Base-by-base conservation (phyloP, 2,888 invertebrate species). In the Acanthosepion pharaonis region DNA sequence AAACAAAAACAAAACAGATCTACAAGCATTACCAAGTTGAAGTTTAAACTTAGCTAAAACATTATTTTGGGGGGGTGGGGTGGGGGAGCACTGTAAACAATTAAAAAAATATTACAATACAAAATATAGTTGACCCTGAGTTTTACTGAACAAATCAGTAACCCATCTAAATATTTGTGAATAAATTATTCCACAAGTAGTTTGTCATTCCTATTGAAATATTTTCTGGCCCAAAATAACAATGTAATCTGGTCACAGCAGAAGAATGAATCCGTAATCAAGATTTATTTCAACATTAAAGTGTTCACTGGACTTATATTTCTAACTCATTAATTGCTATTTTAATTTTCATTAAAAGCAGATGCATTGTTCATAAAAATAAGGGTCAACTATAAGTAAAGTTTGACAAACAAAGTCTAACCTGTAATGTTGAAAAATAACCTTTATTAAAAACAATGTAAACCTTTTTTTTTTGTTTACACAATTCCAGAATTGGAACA, bases 391-490 rank as follows among this genome's bases (percentile, higher is more conserved):
- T 33, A n/a, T n/a, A 33, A n/a, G n/a, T 78, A 8, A n/a, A n/a
- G 33, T 78, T 78, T 18, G n/a, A 78, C 33, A 78, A 78, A 78
- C n/a, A n/a, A n/a, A 33, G 33, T 78, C 78, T n/a, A 78, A 5
- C 15, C n/a, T 4, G 59, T 59, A 33, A 5, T 11, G n/a, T 78
- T 78, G n/a, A 78, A 78, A 78, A 78, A 78, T 78, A 78, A 78
- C 78, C 78, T 78, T 78, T 78, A 78, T 78, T 78, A 78, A 78
- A 78, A 78, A n/a, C 78, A n/a, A 78, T 78, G 78, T 78, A 78
- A 78, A 78, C 78, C n/a, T n/a, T 33, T 59, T 23, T 59, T 59
- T 59, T 78, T 78, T 78, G 78, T 78, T 78, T 78, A 78, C 78
- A 78, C 15, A 78, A 15, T 78, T 78, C 78, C 78, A 78, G n/a